These are phyloP conservation scores for Micromys minutus DNA, from an alignment of 2,113 vertebrate genomes.

Conservation along the genomic window DNA sequence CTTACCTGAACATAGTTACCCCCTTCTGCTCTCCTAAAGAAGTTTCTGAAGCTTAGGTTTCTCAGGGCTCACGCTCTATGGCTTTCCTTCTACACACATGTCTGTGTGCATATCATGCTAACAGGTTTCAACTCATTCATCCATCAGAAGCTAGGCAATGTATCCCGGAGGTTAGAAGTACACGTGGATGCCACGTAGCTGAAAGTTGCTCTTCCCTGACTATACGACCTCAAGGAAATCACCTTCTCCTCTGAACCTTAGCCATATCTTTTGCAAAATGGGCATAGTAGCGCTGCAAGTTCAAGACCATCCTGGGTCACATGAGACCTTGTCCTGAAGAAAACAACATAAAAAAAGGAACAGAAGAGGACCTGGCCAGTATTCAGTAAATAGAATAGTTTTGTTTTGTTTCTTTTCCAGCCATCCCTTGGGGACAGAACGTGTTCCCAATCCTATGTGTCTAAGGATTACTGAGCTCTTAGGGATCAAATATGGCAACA, in stretches of 20 bases:
- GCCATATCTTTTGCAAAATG: background rate
- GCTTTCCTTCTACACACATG: background rate
- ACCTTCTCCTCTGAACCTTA: background rate
- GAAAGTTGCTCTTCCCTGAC: background rate
- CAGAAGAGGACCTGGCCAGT: background rate
- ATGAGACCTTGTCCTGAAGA: background rate
- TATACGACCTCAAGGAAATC: background rate
- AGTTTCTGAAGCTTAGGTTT: background rate
- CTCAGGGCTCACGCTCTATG: background rate
- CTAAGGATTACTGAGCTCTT: background rate
- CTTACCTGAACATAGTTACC: background rate
- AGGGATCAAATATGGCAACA: background rate
- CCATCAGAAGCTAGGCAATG: background rate
- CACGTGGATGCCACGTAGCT: background rate
- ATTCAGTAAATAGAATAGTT: background rate
- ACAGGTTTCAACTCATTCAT: background rate
- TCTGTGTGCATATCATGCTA: background rate
- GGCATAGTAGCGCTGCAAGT: background rate
- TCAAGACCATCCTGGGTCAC: background rate
- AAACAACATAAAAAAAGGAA: background rate
- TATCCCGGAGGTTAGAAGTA: background rate
- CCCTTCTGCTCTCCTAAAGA: background rate
- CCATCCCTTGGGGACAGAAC: background rate
- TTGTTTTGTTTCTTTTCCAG: background rate
- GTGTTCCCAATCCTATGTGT: no score